phyloP scores from a whole-genome alignment of 2,797 vertebrate species.

The Dipus sagitta region DNA sequence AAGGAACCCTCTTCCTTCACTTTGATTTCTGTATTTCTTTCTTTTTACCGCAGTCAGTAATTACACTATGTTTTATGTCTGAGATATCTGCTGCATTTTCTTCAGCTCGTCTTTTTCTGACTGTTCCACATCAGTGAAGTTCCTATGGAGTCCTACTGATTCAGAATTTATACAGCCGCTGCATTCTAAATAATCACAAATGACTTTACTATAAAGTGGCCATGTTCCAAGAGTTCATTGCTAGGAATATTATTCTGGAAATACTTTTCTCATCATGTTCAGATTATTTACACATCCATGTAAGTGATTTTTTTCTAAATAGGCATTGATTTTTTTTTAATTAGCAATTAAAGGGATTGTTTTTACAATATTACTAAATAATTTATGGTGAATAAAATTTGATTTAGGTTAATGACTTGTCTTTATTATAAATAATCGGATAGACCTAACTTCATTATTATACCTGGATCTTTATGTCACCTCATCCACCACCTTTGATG shows the following conservation, averaged over 20 bases:
- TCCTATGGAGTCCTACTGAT: not conserved
- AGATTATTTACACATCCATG: not conserved
- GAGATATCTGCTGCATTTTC: not conserved
- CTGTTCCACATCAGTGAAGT: not conserved
- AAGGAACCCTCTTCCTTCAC: not conserved
- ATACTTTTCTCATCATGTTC: no score
- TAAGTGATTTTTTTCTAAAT: not conserved
- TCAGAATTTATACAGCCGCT: not conserved
- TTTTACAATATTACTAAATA: constrained; percentile 1
- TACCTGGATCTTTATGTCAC: not conserved
- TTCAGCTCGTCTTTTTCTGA: not conserved
- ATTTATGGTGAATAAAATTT: not conserved
- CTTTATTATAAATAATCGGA: not conserved
- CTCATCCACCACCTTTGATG: not conserved
- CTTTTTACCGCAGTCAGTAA: not conserved
- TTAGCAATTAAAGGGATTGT: not conserved
- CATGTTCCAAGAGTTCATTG: not conserved
- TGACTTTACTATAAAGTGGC: not conserved
- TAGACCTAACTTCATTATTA: not conserved
- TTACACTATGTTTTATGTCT: not conserved
- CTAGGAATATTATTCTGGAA: no score
- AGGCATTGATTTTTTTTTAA: not conserved
- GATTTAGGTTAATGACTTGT: not conserved
- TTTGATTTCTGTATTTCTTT: not conserved
- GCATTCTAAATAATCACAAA: not conserved